A percentile compares a stretch with the other conserved stretches of the same genome.
Conservation (phyloP, 2,797 vertebrate species). For the Anguilla pacifica region DNA sequence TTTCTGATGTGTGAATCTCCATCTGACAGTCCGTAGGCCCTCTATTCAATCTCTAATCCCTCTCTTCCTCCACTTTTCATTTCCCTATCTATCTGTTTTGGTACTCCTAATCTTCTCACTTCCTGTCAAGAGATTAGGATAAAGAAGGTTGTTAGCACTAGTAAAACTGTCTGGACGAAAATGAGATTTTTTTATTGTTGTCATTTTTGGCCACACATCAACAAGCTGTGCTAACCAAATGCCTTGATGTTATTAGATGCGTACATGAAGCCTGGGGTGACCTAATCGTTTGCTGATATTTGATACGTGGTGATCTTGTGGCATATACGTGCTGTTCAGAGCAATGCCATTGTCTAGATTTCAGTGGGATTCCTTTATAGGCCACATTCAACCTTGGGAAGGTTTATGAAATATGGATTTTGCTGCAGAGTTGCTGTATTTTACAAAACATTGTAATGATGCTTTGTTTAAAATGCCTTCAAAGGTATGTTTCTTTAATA, state of each 20-base stretch:
- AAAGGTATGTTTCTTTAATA: not conserved
- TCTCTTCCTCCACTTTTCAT: not conserved
- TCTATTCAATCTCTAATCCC: not conserved
- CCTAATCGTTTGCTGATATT: not conserved
- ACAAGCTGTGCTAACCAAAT: not conserved
- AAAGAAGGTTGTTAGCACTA: not conserved
- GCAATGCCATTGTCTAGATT: not conserved
- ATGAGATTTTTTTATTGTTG: not conserved
- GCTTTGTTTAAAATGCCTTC: not conserved
- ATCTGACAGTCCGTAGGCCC: not conserved
- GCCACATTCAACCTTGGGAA: not conserved
- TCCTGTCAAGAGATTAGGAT: conserved; percentile 5
- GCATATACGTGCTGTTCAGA: not conserved
- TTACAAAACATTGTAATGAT: not conserved
- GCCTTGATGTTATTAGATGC: not conserved
- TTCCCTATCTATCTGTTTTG: not conserved
- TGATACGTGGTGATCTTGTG: not conserved
- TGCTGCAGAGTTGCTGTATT: not conserved
- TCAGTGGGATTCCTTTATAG: not conserved
- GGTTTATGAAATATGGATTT: conserved; percentile 2
- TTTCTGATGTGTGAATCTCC: not conserved
- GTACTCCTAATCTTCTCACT: conserved; percentile 5
- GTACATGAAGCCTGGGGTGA: not conserved
- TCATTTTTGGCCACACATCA: not conserved
- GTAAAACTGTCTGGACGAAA: not conserved